Conservation (phyloP, 1,140 invertebrate genomes). For the Calliopsis andreniformis region DNA sequence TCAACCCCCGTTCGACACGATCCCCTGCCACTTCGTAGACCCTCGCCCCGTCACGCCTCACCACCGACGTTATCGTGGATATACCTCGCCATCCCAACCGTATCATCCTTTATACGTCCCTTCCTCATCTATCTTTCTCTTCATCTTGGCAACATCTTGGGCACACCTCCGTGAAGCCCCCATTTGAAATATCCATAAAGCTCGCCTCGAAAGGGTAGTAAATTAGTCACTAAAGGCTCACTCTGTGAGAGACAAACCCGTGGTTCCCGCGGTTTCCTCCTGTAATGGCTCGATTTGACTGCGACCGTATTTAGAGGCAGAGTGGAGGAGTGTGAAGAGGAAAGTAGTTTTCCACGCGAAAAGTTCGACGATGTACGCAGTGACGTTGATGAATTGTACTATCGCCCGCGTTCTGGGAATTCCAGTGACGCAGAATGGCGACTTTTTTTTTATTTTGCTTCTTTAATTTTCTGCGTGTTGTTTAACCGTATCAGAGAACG, state of each 20-base stretch:
- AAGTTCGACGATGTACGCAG: neutral
- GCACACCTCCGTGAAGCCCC: neutral
- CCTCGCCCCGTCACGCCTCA: slow-evolving; percentile 21
- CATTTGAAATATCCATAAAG: slow-evolving; percentile 27
- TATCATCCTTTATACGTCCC: neutral
- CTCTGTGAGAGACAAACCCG: neutral
- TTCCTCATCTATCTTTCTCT: neutral
- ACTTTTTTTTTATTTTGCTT: neutral
- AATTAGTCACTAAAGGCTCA: slow-evolving; percentile 30
- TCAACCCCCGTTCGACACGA: neutral
- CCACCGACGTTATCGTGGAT: slow-evolving; percentile 26
- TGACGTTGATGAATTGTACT: neutral
- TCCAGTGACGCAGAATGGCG: neutral
- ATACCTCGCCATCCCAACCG: neutral
- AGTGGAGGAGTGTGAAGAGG: neutral
- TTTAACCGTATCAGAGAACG: neutral
- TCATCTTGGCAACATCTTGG: slow-evolving; percentile 12
- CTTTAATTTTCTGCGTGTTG: neutral
- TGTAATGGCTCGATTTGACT: slow-evolving; percentile 5
- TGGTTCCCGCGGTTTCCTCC: neutral
- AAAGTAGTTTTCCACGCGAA: slow-evolving; percentile 5
- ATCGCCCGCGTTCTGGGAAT: neutral
- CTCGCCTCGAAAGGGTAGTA: slow-evolving; percentile 9
- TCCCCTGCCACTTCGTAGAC: neutral
- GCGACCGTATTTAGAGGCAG: slow-evolving; percentile 3